Evolutionary conservation across 2,888 invertebrate species (phyloP), one percentile per base, ranked within the genome.

Genomic region (Himalopsyche anomala): DNA sequence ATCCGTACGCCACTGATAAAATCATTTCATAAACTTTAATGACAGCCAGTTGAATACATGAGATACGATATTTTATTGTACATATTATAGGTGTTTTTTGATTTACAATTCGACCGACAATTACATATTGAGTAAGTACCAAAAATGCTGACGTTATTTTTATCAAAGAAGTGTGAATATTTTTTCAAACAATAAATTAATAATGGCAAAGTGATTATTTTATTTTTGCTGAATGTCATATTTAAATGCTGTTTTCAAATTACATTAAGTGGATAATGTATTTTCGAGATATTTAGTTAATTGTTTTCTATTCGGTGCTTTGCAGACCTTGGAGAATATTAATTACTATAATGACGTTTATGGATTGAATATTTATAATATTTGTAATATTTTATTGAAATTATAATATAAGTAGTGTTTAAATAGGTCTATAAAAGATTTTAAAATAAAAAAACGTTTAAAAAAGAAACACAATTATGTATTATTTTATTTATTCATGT

Each of bases 141-240:
- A 62, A 62, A 62, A 62, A 62, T 3, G 15, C 15, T 15, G 5
- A 19, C 4, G 62, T 19, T 6, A 62, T 19, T 62, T 19, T 62
- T n/a, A 56, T 4, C 6, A 62, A n/a, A 62, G 19, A 62, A 62
- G 62, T 62, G 62, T 62, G 62, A 62, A 11, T 62, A 62, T 19
- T 62, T 62, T 62, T 62, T 62, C 28, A 62, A 62, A 62, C 62
- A 62, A 62, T 62, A 19, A 62, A 62, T 62, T 62, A 19, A 19
- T 62, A 62, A 62, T 62, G 62, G 62, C 2, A 8, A 62, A 8
- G 62, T 28, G 11, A 62, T n/a, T 28, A 9, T 62, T 62, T 19
- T 62, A 62, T 62, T 62, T n/a, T 19, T 62, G 62, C 62, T 62
- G 62, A 62, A 62, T 62, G 62, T 62, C 62, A 62, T 62, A 62